Evolutionary conservation across 1,140 invertebrate species (phyloP), one percentile per base, ranked within the genome.

Genomic region (Acromyrmex echinatior): DNA sequence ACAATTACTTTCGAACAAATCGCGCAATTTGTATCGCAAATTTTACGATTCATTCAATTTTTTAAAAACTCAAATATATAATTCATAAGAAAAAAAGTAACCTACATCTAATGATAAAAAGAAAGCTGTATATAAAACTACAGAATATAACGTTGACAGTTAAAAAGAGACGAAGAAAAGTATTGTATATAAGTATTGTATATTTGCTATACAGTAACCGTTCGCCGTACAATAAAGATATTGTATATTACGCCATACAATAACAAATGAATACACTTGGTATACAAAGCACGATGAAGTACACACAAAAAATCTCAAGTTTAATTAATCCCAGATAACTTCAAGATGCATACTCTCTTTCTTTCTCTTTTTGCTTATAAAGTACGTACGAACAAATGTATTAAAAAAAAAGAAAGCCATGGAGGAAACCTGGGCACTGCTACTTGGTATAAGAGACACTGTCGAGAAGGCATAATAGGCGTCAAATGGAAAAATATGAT

Each of bases 231-330:
- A 60, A 60, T 82, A 82, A 45, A 51, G 39, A 39, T 82, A 45
- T 45, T 45, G 39, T 45, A 73, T 82, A 73, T 82, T 74, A 35
- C 56, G 70, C 45, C 45, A 74, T n/a, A 84, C 63, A 63, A 73
- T 73, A 70, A 84, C 39, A 84, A 84, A 84, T 84, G 56, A 74
- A 76, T 84, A 84, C 35, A 73, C 39, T 12, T 74, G 56, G 10
- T 76, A 63, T 84, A 74, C n/a, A 84, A 84, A 84, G 78, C 71
- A 84, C 84, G 70, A 84, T 80, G 86, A 88, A 85, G 88, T 81
- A 89, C 86, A 88, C 73, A 88, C 85, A 87, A 45, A 39, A 45
- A 81, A 77, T 62, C 18, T 56, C 86, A 79, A 86, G 76, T 31
- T 51, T 39, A 12, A 74, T 18, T 66, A 45, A 35, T 70, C 1